Conservation (phyloP, 2,113 vertebrate species). For the Clarias batrachus region DNA sequence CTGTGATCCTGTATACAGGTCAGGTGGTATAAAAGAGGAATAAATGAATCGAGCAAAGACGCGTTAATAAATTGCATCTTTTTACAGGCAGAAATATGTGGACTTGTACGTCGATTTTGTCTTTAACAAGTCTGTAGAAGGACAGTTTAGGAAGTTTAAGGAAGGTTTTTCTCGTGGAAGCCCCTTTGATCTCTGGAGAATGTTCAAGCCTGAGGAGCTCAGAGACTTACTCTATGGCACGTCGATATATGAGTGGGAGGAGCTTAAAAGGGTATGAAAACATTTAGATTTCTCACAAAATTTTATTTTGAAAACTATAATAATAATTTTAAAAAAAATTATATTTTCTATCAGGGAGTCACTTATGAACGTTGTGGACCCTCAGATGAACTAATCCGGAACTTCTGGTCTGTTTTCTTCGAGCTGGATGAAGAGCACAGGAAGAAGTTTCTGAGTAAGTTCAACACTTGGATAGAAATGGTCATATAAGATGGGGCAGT, state of each 20-base stretch:
- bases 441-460: conserved; percentile 69
- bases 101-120: conserved; percentile 66
- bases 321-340: too few relatives aligned
- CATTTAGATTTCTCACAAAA: neutral
- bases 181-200: conserved; percentile 56
- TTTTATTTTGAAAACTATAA: neutral
- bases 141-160: conserved; percentile 64
- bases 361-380: accelerated
- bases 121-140: conserved; percentile 61
- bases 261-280: conserved; percentile 55
- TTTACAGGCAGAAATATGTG: conserved; percentile 63
- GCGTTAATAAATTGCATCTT: neutral
- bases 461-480: neutral
- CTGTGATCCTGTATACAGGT: too few relatives aligned
- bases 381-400: conserved; percentile 59
- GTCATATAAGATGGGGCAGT: neutral
- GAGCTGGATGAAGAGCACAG: conserved; percentile 65
- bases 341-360: conserved; percentile 61
- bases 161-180: conserved; percentile 66
- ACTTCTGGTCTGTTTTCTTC: conserved; percentile 71
- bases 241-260: conserved; percentile 57
- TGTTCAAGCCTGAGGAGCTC: conserved; percentile 67
- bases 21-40: too few relatives aligned
- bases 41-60: neutral
- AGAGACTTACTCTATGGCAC: conserved; percentile 60